Evolutionary conservation across 2,888 invertebrate species (phyloP).

Genomic region (Sminthurinus aureus): DNA sequence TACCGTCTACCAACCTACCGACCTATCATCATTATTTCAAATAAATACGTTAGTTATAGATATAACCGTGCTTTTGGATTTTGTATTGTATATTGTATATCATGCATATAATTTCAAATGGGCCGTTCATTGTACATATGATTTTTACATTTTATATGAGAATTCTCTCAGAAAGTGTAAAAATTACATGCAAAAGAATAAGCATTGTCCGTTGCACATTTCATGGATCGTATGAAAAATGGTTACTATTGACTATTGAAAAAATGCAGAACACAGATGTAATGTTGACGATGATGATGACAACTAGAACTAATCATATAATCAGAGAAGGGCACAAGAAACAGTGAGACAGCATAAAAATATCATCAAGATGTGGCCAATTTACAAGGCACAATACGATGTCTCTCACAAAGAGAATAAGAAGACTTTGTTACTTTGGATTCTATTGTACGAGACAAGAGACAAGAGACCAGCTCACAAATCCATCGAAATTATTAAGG

Average conservation of each 20-base stretch:
- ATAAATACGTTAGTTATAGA: not conserved
- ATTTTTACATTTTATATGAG: too few species aligned
- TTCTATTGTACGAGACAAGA: not conserved
- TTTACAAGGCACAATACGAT: not conserved
- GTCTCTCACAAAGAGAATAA: not conserved
- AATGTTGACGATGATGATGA: not conserved
- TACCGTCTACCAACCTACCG: too few species aligned
- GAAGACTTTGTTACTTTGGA: not conserved
- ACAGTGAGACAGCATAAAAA: not conserved
- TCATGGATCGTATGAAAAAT: too few species aligned
- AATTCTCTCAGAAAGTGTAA: too few species aligned
- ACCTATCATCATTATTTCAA: not conserved
- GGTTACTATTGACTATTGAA: not conserved
- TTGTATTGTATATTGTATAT: not conserved
- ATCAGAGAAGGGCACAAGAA: not conserved
- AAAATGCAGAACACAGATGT: constrained; percentile 1
- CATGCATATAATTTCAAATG: not conserved
- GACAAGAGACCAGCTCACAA: constrained; percentile 7
- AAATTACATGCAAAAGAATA: too few species aligned
- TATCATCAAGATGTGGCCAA: not conserved
- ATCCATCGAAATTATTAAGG: constrained; percentile 32
- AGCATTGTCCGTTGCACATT: too few species aligned
- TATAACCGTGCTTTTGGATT: not conserved
- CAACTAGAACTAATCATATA: not conserved
- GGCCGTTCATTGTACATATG: too few species aligned